phyloP scores from a whole-genome alignment of 2,888 invertebrate species.

The Melinaea marsaeus region DNA sequence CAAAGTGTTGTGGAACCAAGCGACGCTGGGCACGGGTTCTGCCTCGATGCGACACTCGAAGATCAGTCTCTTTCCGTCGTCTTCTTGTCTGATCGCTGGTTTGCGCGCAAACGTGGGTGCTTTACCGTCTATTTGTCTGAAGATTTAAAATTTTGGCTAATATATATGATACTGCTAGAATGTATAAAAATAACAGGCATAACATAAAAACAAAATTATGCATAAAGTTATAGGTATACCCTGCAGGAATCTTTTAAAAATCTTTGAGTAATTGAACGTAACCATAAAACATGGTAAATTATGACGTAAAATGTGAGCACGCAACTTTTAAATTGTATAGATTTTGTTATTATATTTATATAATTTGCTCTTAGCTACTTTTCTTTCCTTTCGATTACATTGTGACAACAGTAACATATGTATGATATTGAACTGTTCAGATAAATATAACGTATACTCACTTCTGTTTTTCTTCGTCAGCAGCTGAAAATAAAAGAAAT shows the following conservation, averaged over 20 bases:
- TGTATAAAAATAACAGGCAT: not conserved
- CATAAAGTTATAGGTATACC: too few relatives aligned
- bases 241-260: conserved; percentile 7
- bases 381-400: too few relatives aligned
- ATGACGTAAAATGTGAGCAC: too few relatives aligned
- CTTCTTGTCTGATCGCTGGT: conserved; percentile 97
- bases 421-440: not conserved
- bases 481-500: conserved; percentile 83
- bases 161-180: conserved; percentile 24
- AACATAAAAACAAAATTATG: too few relatives aligned
- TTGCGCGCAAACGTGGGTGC: conserved; percentile 99
- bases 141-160: not conserved
- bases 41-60: conserved; percentile 97
- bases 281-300: not conserved
- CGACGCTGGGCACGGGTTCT: conserved; percentile 92
- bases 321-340: too few relatives aligned
- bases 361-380: too few relatives aligned
- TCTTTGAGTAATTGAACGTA: conserved; percentile 17
- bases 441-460: conserved; percentile 76
- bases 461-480: conserved; percentile 97
- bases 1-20: conserved; percentile 93
- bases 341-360: too few relatives aligned
- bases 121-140: conserved; percentile 97
- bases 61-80: conserved; percentile 94
- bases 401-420: not conserved